These are phyloP conservation scores for human DNA, from an alignment of 2,113 vertebrate species.

Conservation along the genomic window GRCh38 chr2:133607501-133608000, in stretches of 20 bases:
- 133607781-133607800: neutral
- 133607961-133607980: neutral
- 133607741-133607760: neutral
- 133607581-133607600: slow-evolving; percentile 10
- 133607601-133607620: neutral
- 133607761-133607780: neutral
- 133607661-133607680: neutral
- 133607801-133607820: neutral
- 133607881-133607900: neutral
- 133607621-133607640: slow-evolving; percentile 39
- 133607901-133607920: neutral
- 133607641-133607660: slow-evolving; percentile 1
- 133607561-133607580: neutral
- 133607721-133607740: slow-evolving; percentile 3
- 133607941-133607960: neutral
- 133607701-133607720: neutral
- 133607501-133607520: slow-evolving; percentile 31
- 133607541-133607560: neutral
- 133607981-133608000: slow-evolving; percentile 28
- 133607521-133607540: neutral
- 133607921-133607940: neutral
- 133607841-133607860: neutral
- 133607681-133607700: neutral
- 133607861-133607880: neutral
- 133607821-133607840: neutral